Evolutionary conservation across 2,113 vertebrate species (phyloP).

Genomic region (Crocuta crocuta): DNA sequence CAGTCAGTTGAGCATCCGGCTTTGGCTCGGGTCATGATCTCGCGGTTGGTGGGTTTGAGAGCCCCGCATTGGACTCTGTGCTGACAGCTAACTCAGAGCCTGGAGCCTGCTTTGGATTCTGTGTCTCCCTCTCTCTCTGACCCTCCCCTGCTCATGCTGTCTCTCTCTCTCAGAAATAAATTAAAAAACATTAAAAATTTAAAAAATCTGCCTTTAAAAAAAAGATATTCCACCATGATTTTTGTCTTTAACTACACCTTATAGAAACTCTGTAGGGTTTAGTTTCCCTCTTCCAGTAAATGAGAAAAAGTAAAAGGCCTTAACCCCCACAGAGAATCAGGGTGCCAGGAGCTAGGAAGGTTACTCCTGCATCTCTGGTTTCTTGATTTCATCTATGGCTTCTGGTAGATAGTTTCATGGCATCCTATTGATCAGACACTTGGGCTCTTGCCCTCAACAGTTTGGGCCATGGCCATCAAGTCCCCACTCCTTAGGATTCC

Average conservation of each 20-base stretch:
- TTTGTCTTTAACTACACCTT: slow-evolving; percentile 5
- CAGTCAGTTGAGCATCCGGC: too few relatives aligned
- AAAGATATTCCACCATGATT: background rate
- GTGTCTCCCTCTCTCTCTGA: too few relatives aligned
- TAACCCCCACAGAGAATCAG: background rate
- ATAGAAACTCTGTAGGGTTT: background rate
- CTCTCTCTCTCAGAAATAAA: too few relatives aligned
- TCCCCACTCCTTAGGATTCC: background rate
- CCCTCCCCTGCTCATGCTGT: too few relatives aligned
- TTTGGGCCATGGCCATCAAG: background rate
- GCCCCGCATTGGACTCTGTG: too few relatives aligned
- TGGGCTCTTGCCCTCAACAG: background rate
- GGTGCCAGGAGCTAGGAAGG: background rate
- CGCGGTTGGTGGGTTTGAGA: too few relatives aligned
- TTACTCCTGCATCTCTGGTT: background rate
- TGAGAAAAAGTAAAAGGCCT: background rate
- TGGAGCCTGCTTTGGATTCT: too few relatives aligned
- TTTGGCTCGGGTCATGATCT: too few relatives aligned
- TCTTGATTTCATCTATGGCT: background rate
- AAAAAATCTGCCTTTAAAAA: too few relatives aligned
- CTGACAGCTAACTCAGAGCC: too few relatives aligned
- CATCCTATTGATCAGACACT: background rate
- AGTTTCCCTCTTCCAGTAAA: slow-evolving; percentile 12
- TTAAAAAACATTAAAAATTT: too few relatives aligned
- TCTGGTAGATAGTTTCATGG: background rate